phyloP scores from a whole-genome alignment of 2,888 invertebrate species.

The Dyspetes luteomarginatus region DNA sequence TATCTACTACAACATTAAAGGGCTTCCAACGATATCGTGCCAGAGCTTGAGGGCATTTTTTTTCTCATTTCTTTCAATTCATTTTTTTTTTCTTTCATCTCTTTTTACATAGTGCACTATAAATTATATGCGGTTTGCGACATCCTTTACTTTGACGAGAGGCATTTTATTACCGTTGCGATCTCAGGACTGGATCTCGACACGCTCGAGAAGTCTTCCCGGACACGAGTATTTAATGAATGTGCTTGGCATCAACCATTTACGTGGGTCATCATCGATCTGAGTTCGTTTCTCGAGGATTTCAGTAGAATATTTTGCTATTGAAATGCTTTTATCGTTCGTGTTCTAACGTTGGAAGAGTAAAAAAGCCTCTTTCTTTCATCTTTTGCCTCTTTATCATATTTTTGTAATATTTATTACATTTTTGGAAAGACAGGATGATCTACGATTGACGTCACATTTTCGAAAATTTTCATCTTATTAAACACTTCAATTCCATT shows the following conservation, averaged over 20 bases:
- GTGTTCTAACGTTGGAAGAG: neutral
- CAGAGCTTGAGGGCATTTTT: neutral
- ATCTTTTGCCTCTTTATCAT: no score
- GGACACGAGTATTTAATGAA: constrained; percentile 52
- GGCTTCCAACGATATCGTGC: neutral
- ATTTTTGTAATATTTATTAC: no score
- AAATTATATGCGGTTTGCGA: constrained; percentile 38
- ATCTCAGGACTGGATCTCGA: constrained; percentile 60
- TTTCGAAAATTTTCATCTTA: no score
- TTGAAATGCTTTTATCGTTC: neutral
- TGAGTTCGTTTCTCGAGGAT: constrained; percentile 8
- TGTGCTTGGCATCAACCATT: constrained; percentile 9
- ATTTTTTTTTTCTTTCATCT: neutral
- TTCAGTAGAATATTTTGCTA: neutral
- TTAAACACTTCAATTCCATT: no score
- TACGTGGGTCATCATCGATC: neutral
- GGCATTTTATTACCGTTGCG: constrained; percentile 53
- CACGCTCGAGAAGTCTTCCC: constrained; percentile 61
- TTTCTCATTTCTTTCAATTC: neutral
- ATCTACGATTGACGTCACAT: no score
- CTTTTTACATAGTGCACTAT: neutral
- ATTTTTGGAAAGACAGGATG: no score
- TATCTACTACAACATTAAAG: neutral
- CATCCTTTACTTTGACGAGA: constrained; percentile 60
- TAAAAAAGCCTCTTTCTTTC: no score